Conservation (phyloP, 2,888 invertebrate genomes). For the Odiellus spinosus region DNA sequence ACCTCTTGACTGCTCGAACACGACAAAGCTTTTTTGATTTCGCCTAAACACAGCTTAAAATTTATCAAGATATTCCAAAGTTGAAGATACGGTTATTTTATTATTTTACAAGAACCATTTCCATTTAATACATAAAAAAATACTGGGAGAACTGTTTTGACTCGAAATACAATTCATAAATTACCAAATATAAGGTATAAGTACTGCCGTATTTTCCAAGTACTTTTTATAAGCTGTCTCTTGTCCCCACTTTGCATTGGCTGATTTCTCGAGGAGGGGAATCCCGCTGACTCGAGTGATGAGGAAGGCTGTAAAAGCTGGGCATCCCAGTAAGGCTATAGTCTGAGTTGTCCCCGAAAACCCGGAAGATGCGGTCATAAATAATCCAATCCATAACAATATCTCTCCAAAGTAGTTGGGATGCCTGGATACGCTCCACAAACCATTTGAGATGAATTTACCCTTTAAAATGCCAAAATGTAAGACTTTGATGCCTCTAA, state of each 20-base stretch:
- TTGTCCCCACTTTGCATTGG: constrained; percentile 27
- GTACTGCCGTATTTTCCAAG: constrained; percentile 27
- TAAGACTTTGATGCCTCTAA: too few relatives aligned
- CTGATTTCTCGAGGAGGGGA: constrained; percentile 28
- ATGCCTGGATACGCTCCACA: constrained; percentile 29
- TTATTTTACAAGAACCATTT: too few relatives aligned
- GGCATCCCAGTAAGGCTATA: constrained; percentile 9
- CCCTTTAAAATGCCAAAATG: too few relatives aligned
- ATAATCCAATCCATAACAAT: constrained; percentile 28
- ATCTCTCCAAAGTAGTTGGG: constrained; percentile 32
- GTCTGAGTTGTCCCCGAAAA: too few relatives aligned
- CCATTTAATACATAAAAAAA: too few relatives aligned
- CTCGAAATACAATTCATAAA: background rate
- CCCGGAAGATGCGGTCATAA: constrained; percentile 21
- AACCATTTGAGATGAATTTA: constrained; percentile 18
- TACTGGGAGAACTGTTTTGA: too few relatives aligned
- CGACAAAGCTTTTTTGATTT: too few relatives aligned
- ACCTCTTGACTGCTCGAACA: too few relatives aligned
- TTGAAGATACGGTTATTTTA: too few relatives aligned
- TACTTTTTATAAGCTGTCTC: constrained; percentile 27
- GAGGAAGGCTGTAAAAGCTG: constrained; percentile 27
- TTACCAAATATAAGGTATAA: constrained; percentile 26
- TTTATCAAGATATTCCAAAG: too few relatives aligned
- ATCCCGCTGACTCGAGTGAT: constrained; percentile 30
- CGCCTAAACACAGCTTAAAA: too few relatives aligned